Evolutionary conservation across 1,140 invertebrate species (phyloP).

Genomic region (Panagrolaimus sp.): DNA sequence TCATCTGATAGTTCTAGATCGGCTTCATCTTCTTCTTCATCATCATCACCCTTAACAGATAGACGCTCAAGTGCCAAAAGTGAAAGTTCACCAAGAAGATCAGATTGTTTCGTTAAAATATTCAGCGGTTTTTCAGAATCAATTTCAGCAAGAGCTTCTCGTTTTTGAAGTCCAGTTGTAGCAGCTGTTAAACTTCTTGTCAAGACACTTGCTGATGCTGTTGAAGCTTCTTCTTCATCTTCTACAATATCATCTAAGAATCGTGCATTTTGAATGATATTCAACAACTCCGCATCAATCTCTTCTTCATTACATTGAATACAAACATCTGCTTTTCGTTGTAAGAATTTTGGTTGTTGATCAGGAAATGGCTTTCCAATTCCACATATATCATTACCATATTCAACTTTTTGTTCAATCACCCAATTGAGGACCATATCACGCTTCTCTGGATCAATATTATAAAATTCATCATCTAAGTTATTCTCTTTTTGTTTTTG

Average conservation of each 20-base stretch:
- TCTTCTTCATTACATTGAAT: conserved; percentile 28
- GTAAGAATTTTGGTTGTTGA: neutral
- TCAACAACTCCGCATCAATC: conserved; percentile 22
- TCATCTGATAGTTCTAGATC: conserved; percentile 14
- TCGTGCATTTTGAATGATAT: conserved; percentile 16
- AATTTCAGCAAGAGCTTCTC: conserved; percentile 21
- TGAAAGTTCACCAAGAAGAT: conserved; percentile 21
- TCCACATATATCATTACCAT: conserved; percentile 14
- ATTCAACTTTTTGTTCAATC: conserved; percentile 15
- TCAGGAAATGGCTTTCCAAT: conserved; percentile 11
- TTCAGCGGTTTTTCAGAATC: neutral
- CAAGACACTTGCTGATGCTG: neutral
- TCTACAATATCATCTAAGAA: conserved; percentile 25
- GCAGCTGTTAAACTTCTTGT: neutral
- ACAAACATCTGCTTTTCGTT: conserved; percentile 8
- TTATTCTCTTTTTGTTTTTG: neutral
- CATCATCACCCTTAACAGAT: neutral
- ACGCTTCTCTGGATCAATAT: conserved; percentile 21
- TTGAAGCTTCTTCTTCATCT: conserved; percentile 21
- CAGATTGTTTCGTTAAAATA: neutral
- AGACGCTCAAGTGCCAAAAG: neutral
- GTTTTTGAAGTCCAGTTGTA: neutral
- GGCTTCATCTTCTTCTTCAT: conserved; percentile 15
- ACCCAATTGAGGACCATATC: conserved; percentile 27
- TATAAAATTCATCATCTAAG: conserved; percentile 7